phyloP scores from a whole-genome alignment of 2,888 invertebrate species.

The Eucera pruinosa region DNA sequence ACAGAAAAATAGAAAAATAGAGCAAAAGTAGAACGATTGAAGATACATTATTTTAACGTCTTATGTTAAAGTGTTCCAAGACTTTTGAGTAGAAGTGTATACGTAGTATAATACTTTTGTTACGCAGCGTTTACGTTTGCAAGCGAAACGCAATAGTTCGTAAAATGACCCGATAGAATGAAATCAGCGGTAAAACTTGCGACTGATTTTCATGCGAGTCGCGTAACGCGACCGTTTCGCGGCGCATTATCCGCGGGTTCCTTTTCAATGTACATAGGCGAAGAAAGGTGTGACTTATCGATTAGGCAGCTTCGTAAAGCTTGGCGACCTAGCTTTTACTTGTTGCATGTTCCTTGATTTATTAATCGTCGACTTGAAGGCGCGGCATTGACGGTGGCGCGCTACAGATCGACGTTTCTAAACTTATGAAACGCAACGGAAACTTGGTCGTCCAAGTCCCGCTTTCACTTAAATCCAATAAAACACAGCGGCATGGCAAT shows the following conservation, averaged over 20 bases:
- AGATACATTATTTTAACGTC: too few species aligned
- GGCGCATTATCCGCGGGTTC: background rate
- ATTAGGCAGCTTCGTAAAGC: background rate
- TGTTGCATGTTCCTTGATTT: slow-evolving; percentile 10
- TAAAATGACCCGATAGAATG: too few species aligned
- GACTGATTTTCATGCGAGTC: background rate
- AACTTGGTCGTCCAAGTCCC: background rate
- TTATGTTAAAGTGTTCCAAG: too few species aligned
- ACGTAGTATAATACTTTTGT: too few species aligned
- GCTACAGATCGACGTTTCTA: slow-evolving; percentile 4
- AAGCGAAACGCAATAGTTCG: too few species aligned
- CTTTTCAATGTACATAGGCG: background rate
- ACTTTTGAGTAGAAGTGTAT: too few species aligned
- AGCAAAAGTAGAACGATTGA: too few species aligned
- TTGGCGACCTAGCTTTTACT: slow-evolving; percentile 10
- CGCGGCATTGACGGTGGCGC: background rate
- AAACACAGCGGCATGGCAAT: background rate
- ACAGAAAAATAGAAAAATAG: too few species aligned
- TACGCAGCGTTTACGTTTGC: too few species aligned
- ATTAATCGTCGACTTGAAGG: background rate
- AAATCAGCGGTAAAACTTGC: too few species aligned
- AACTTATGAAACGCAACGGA: slow-evolving; percentile 13
- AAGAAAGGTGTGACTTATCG: slow-evolving; percentile 3
- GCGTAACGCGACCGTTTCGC: background rate
- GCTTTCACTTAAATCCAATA: slow-evolving; percentile 12